phyloP scores from a whole-genome alignment of 2,888 invertebrate genomes.

The Strigamia transsilvanica region DNA sequence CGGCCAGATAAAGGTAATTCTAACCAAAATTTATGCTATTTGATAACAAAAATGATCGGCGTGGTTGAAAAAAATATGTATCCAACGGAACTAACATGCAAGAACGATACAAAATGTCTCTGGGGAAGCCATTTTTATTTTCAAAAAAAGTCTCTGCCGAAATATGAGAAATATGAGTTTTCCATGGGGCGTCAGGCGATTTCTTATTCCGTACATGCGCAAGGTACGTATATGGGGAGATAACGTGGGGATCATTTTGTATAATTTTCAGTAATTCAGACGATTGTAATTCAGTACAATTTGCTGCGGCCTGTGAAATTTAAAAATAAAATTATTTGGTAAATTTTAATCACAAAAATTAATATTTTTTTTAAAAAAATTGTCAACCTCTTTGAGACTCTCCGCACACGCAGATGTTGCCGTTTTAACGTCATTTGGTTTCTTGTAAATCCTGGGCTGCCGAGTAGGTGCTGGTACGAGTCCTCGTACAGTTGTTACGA shows the following conservation, averaged over 20 bases:
- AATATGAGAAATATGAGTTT: slow-evolving; percentile 60
- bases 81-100: not conserved
- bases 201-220: slow-evolving; percentile 5
- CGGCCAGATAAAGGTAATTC: not conserved
- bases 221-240: slow-evolving; percentile 6
- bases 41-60: not conserved
- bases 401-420: not conserved
- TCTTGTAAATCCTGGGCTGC: slow-evolving; percentile 28
- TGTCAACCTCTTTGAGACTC: slow-evolving; percentile 20
- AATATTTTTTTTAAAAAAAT: not conserved
- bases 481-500: slow-evolving; percentile 23
- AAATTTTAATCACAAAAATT: not conserved
- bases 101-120: slow-evolving; percentile 50
- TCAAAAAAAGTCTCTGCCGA: slow-evolving; percentile 66
- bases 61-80: not conserved
- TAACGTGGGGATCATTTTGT: not conserved
- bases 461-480: not conserved
- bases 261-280: not conserved
- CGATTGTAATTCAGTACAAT: slow-evolving; percentile 43
- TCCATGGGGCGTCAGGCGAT: not conserved
- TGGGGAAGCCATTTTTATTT: slow-evolving; percentile 65
- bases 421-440: slow-evolving; percentile 1
- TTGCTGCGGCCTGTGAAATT: slow-evolving; percentile 13
- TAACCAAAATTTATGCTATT: not conserved
- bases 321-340: not conserved